Evolutionary conservation across 2,797 vertebrate species (phyloP).

Genomic region (Coccyzus lansbergi): DNA sequence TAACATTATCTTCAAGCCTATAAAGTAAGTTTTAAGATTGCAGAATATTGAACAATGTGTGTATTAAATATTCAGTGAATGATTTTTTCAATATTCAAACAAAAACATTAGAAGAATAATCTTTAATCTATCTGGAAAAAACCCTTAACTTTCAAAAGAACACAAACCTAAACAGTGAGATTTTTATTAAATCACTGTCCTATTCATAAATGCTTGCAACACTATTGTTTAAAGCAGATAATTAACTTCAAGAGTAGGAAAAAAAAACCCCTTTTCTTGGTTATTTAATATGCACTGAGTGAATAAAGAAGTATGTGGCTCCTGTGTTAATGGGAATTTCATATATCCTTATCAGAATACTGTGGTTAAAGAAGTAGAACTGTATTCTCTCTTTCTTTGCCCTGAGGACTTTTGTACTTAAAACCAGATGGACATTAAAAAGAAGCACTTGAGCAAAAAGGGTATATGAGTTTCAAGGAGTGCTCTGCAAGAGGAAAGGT

Average conservation of each 20-base stretch:
- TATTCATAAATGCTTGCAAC: neutral
- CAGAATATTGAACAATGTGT: neutral
- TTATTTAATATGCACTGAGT: neutral
- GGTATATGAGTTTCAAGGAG: neutral
- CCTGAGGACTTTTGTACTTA: neutral
- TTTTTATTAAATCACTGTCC: neutral
- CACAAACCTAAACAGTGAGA: neutral
- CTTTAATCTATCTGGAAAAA: neutral
- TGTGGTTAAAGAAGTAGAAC: neutral
- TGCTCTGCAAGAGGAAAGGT: neutral
- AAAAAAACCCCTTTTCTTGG: neutral
- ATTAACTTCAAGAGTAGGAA: neutral
- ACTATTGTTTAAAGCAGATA: neutral
- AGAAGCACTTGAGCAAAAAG: neutral
- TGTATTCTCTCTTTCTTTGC: neutral
- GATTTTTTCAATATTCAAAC: neutral
- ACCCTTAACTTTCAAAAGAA: neutral
- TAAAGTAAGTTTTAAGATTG: neutral
- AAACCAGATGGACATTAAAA: neutral
- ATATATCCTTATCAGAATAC: slow-evolving; percentile 24
- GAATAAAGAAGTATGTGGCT: neutral
- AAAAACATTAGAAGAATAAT: neutral
- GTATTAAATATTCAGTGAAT: neutral
- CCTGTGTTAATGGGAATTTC: neutral
- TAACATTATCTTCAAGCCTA: neutral